Conservation (phyloP, 2,113 vertebrate genomes). For the Alaudala cheleensis region DNA sequence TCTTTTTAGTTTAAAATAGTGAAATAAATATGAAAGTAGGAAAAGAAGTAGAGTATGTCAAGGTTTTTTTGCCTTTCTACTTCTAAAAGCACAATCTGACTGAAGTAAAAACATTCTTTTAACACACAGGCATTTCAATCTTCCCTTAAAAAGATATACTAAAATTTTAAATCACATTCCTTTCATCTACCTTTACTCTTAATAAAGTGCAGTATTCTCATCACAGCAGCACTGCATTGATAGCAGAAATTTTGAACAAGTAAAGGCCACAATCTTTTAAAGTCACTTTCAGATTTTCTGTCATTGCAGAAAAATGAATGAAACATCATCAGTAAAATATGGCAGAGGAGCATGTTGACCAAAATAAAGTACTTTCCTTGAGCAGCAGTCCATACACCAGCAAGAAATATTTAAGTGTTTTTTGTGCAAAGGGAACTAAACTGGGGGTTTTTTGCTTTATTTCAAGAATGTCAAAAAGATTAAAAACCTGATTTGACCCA, state of each 20-base stretch:
- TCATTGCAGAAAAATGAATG: not conserved
- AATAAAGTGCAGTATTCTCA: not conserved
- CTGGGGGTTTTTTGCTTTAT: not conserved
- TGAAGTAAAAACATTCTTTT: not conserved
- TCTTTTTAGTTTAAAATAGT: not conserved
- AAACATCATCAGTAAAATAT: not conserved
- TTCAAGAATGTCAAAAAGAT: conserved; percentile 23
- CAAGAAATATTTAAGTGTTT: not conserved
- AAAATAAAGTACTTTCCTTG: not conserved
- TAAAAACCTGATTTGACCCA: conserved; percentile 45
- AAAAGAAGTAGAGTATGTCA: not conserved
- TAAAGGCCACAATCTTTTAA: not conserved
- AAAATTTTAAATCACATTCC: not conserved
- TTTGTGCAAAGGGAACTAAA: not conserved
- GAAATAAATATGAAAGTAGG: not conserved
- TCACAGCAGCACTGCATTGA: not conserved
- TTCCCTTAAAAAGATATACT: not conserved
- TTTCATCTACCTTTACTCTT: not conserved
- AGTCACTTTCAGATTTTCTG: not conserved
- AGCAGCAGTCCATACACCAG: not conserved
- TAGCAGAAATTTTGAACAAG: not conserved
- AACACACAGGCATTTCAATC: not conserved
- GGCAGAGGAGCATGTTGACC: not conserved
- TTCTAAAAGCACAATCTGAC: not conserved
- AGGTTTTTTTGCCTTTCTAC: not conserved